Base-by-base conservation (phyloP, 2,888 invertebrate species). In the Rhagium mordax region DNA sequence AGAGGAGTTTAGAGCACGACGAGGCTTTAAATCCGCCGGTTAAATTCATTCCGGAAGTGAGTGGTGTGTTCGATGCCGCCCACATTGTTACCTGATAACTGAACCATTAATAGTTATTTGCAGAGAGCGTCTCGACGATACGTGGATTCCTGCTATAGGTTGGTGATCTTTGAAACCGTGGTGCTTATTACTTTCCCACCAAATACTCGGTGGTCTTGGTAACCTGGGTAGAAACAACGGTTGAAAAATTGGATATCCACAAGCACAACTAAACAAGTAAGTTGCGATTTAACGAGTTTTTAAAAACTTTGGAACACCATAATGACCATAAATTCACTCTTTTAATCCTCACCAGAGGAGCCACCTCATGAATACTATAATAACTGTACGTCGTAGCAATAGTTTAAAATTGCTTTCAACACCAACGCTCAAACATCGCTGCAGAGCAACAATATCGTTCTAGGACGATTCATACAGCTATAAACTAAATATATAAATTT, bases 21-120 rank as follows among this genome's bases (percentile, higher is more conserved):
- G 2, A 27, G 27, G 62, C 21, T 41, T 49, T 62, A 62, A 61
- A 61, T 61, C 27, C 20, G n/a, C 21, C 10, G 21, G 20, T 13
- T 10, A 61, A 61, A 61, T 48, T 49, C 49, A 62, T 62, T 62
- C 62, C 62, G 62, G 62, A 62, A 62, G 21, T 62, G 49, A 57
- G 21, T 24, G 57, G 21, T 57, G 27, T 57, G 7, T 6, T 20
- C 13, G 57, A 24, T 57, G 27, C 15, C 13, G 51, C 51, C 6
- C 3, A 51, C 51, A 51, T 51, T 18, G 51, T 51, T 51, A 8
- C 18, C n/a, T 41, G 41, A 41, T 41, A 41, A 41, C 41, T n/a
- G n/a, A 41, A 41, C 41, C 41, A 41, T 41, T 41, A 41, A 41
- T n/a, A 41, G n/a, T 41, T 41, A 41, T 13, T 33, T 1, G 33